Conservation (phyloP, 2,113 vertebrate genomes). For the Trichechus manatus region DNA sequence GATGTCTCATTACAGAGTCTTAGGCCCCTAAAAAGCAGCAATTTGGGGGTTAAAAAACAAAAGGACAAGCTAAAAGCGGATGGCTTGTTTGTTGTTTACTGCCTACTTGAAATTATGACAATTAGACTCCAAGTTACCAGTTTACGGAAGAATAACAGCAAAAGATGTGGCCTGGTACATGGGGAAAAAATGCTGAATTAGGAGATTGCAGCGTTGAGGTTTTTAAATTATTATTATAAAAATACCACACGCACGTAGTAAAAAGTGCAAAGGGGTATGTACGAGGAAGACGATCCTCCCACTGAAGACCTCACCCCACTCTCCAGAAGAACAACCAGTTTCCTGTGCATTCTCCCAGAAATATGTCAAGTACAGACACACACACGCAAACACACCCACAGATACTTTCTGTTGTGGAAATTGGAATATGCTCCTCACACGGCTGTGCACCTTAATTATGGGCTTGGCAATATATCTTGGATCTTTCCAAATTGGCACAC, state of each 20-base stretch:
- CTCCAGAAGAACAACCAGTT: conserved; percentile 22
- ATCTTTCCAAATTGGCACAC: background rate
- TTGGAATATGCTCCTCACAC: background rate
- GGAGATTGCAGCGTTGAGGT: background rate
- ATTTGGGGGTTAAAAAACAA: conserved; percentile 24
- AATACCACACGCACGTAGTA: conserved; percentile 32
- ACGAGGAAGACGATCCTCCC: background rate
- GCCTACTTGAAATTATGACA: conserved; percentile 65
- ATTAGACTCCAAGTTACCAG: conserved; percentile 44
- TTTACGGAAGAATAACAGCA: conserved; percentile 46
- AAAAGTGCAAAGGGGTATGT: conserved; percentile 46
- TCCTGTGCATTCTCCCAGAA: conserved; percentile 56
- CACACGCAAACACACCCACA: conserved; percentile 40
- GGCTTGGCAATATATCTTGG: background rate
- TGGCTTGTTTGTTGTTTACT: conserved; percentile 64
- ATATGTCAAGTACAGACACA: conserved; percentile 50
- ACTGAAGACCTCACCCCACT: conserved; percentile 39
- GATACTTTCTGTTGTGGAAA: conserved; percentile 20
- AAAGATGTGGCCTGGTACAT: background rate
- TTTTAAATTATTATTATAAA: conserved; percentile 63
- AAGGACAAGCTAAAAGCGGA: conserved; percentile 22
- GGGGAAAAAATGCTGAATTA: background rate
- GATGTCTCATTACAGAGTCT: background rate
- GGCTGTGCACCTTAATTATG: background rate
- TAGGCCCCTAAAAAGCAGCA: background rate